A percentile compares a stretch with the other conserved stretches of the same genome.
phyloP scores from a whole-genome alignment of 2,888 invertebrate genomes.

The Lymantria monacha region DNA sequence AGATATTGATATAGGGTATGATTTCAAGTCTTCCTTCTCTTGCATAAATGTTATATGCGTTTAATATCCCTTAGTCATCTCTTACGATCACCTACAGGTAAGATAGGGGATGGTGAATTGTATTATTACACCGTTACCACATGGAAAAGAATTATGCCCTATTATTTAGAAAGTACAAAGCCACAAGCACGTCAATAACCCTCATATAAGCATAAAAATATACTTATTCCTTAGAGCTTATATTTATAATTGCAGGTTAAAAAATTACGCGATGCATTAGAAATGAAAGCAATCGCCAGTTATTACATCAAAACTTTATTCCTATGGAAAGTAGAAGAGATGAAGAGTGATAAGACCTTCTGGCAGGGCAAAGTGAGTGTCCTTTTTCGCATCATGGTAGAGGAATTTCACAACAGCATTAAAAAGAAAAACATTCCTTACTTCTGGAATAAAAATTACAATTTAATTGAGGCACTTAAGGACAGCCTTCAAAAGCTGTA shows the following conservation, averaged over 20 bases:
- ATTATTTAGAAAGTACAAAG: too few relatives aligned
- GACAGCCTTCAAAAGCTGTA: slow-evolving; percentile 50
- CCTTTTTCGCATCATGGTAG: slow-evolving; percentile 58
- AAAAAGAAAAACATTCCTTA: slow-evolving; percentile 53
- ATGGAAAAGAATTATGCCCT: too few relatives aligned
- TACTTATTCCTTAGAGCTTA: too few relatives aligned
- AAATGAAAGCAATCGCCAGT: slow-evolving; percentile 73
- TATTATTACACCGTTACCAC: too few relatives aligned
- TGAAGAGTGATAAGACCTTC: slow-evolving; percentile 50
- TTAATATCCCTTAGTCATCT: too few relatives aligned
- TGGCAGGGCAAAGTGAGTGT: slow-evolving; percentile 59
- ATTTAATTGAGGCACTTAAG: slow-evolving; percentile 58
- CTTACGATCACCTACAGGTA: too few relatives aligned
- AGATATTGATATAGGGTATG: too few relatives aligned
- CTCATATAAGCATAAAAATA: too few relatives aligned
- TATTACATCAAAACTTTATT: slow-evolving; percentile 83
- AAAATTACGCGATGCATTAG: slow-evolving; percentile 73
- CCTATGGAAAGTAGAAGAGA: slow-evolving; percentile 62
- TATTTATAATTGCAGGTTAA: slow-evolving; percentile 53
- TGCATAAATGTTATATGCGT: too few relatives aligned
- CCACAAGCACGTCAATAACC: too few relatives aligned
- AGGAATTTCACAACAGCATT: slow-evolving; percentile 52
- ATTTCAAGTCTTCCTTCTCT: too few relatives aligned
- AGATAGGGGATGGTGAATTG: too few relatives aligned
- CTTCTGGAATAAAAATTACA: slow-evolving; percentile 63